Evolutionary conservation across 1,140 invertebrate genomes (phyloP).

Genomic region (Drosophila repleta): DNA sequence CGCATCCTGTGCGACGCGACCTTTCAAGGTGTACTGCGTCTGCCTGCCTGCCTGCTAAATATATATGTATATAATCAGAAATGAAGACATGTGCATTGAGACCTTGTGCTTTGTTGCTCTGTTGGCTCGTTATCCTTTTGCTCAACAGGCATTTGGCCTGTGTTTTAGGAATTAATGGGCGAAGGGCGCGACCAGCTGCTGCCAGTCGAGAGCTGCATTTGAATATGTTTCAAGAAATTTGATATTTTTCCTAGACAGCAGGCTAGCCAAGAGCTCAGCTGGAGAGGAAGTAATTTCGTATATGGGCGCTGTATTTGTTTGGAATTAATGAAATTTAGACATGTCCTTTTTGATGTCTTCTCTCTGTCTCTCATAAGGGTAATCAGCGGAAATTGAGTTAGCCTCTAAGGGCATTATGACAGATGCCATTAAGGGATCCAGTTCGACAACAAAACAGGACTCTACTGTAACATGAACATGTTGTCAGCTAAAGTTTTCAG

Average conservation of each 20-base stretch:
- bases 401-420: conserved; percentile 59
- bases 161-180: conserved; percentile 58
- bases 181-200: conserved; percentile 54
- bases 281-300: conserved; percentile 68
- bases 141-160: conserved; percentile 44
- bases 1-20: conserved; percentile 37
- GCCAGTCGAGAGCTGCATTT: conserved; percentile 45
- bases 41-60: conserved; percentile 48
- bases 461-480: conserved; percentile 37
- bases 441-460: conserved; percentile 8
- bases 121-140: conserved; percentile 74
- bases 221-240: conserved; percentile 66
- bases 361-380: conserved; percentile 60
- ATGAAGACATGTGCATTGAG: conserved; percentile 76
- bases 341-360: conserved; percentile 60
- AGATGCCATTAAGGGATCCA: conserved; percentile 45
- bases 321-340: conserved; percentile 82
- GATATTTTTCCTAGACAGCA: conserved; percentile 61
- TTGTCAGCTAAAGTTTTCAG: conserved; percentile 24
- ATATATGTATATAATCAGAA: conserved; percentile 44
- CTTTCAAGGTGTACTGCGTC: conserved; percentile 62
- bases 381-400: conserved; percentile 77
- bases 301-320: conserved; percentile 77
- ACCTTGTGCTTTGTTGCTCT: conserved; percentile 12
- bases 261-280: conserved; percentile 22